Conservation (phyloP, 2,113 vertebrate genomes). For the Eubucco bourcierii region DNA sequence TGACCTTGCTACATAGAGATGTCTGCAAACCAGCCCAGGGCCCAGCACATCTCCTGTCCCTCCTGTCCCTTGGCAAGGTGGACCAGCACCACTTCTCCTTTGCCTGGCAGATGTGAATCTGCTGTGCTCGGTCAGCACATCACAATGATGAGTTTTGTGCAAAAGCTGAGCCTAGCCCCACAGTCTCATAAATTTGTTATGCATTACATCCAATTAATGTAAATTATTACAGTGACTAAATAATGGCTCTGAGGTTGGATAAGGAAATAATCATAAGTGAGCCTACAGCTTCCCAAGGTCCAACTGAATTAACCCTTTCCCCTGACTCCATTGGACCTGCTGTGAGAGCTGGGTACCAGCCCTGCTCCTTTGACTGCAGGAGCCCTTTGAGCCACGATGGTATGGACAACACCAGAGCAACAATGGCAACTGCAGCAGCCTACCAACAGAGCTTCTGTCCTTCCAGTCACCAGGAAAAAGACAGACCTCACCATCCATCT, state of each 20-base stretch:
- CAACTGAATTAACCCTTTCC: slow-evolving; percentile 21
- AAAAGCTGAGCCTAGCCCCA: slow-evolving; percentile 2
- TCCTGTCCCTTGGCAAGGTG: background rate
- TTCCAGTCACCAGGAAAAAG: background rate
- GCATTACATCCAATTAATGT: slow-evolving; percentile 67
- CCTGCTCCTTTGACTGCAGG: background rate
- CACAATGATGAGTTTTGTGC: slow-evolving; percentile 45
- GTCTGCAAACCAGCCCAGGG: background rate
- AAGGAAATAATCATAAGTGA: slow-evolving; percentile 15
- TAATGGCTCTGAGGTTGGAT: background rate
- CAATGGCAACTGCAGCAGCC: background rate
- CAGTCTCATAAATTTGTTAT: slow-evolving; percentile 64
- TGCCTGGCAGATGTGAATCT: background rate
- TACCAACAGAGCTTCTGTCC: background rate
- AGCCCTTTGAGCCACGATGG: background rate
- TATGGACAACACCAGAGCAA: background rate
- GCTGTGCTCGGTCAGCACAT: slow-evolving; percentile 26
- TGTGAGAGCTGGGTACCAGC: background rate
- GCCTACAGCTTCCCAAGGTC: background rate
- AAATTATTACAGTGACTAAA: slow-evolving; percentile 61
- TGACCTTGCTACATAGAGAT: background rate
- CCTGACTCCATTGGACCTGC: background rate
- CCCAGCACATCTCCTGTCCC: background rate
- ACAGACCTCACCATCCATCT: background rate
- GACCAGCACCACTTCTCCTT: background rate